Base-by-base conservation (phyloP, 1,140 invertebrate species). In the Tyrophagus putrescentiae region DNA sequence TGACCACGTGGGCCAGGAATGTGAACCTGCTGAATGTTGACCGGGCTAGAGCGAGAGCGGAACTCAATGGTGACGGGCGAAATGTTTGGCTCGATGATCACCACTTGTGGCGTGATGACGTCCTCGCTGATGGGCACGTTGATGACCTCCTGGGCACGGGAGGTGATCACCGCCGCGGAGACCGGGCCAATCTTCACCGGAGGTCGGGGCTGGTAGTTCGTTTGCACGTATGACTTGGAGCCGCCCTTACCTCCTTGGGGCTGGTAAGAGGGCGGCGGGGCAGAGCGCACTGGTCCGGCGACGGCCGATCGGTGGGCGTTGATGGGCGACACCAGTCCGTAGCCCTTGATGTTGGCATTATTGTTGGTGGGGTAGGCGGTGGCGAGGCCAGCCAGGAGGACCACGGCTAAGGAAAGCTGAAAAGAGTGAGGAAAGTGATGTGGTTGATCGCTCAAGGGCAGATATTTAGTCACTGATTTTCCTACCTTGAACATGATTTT, bases 21-120 rank as follows among this genome's bases (percentile, higher is more conserved):
- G 39, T 59, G 57, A 2, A 59, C 57, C n/a, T 42, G 48, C 23
- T 59, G 18, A 23, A 59, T 59, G 18, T 59, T 59, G 39, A 59
- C 57, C 29, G 57, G 57, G 29, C 57, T 59, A 16, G 57, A 59
- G 2, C 39, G 57, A 1, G 57, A 59, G 29, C 57, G 34, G 25
- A 59, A 59, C 27, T 59, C 57, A 29, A 59, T 59, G 1, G 57
- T 59, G 2, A 59, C 57, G n/a, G 57, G 57, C 6, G 18, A 11
- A 3, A 59, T 18, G 36, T 59, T 42, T 23, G 57, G 57, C 33
- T 59, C 57, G 36, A 59, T 28, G 18, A 59, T 59, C 36, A 59
- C 6, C 3, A 59, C 39, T 59, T 59, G 57, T 59, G 57, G 57
- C 27, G 36, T 18, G 6, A 50, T 4, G 39, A 59, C 21, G 25